Evolutionary conservation across 2,797 vertebrate genomes (phyloP), one percentile per base, ranked within the genome.

Genomic region (Gymnocypris eckloni): DNA sequence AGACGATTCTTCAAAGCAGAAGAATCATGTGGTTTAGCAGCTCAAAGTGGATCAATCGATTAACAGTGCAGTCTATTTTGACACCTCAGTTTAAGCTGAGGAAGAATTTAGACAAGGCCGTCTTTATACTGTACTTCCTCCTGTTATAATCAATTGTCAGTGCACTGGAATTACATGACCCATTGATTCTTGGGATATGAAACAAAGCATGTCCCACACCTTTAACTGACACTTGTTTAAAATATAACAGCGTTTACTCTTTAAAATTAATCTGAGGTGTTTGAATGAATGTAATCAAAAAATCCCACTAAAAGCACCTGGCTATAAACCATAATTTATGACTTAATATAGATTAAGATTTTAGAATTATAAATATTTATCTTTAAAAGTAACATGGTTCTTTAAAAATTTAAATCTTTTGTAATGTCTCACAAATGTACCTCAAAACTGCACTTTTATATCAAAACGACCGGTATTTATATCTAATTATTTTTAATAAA

Each of bases 21-120:
- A 43, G 52, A 80, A 64, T 45, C 61, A 64, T 82, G 33, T 69
- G 76, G 28, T 77, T 81, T 33, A 86, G 41, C 50, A 22, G 39
- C 64, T 50, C 69, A 22, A 39, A 86, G 61, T 69, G 39, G 69
- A 81, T 87, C 70, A 75, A 22, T 64, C 54, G 5, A 71, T 61
- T 83, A 73, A 41, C 56, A 13, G n/a, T 25, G 11, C 13, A 4
- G 41, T 43, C 20, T 75, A 45, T 48, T 83, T 71, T 71, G 25
- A 73, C 82, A 71, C 56, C 43, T 76, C 41, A 39, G 16, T 50
- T 25, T 45, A 39, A 70, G 78, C 33, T 28, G 59, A 69, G 50
- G 20, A 50, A 67, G 59, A 81, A 25, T 54, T 18, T 54, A 76
- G 66, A 70, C 22, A 25, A 70, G 25, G 4, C 20, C 7, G 4